Conservation (phyloP, 2,113 vertebrate species). For the Amazona guildingii region DNA sequence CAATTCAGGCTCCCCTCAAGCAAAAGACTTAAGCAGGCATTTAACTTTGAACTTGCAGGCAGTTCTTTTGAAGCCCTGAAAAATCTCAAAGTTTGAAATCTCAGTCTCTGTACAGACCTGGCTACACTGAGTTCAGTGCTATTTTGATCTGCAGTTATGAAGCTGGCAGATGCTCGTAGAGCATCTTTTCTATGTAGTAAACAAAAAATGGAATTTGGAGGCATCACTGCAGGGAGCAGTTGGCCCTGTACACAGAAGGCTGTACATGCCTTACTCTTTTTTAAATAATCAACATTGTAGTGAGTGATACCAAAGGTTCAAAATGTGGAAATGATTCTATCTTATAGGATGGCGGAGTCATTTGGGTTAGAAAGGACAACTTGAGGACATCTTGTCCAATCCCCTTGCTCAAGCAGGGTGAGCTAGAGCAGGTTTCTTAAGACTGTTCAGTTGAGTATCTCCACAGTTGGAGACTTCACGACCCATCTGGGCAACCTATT, state of each 20-base stretch:
- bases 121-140: not conserved
- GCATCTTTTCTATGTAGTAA: not conserved
- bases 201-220: not conserved
- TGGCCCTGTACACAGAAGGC: not conserved
- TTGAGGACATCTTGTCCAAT: not conserved
- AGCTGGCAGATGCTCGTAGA: not conserved
- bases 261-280: not conserved
- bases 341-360: not conserved
- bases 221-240: not conserved
- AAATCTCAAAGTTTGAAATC: not conserved
- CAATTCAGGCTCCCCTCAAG: constrained; percentile 12
- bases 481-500: not conserved
- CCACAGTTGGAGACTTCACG: not conserved
- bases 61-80: constrained; percentile 18
- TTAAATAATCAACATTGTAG: not conserved
- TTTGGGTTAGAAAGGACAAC: not conserved
- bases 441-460: not conserved
- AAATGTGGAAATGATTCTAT: not conserved
- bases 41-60: constrained; percentile 11
- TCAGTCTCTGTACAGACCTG: not conserved
- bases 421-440: not conserved
- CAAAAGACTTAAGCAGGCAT: constrained; percentile 13
- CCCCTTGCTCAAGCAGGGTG: not conserved
- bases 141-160: not conserved
- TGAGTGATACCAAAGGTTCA: not conserved